Percentiles rank a stretch among this genome's conserved stretches.
Evolutionary conservation across 2,113 vertebrate genomes (phyloP).

Genomic region (Pica pica): DNA sequence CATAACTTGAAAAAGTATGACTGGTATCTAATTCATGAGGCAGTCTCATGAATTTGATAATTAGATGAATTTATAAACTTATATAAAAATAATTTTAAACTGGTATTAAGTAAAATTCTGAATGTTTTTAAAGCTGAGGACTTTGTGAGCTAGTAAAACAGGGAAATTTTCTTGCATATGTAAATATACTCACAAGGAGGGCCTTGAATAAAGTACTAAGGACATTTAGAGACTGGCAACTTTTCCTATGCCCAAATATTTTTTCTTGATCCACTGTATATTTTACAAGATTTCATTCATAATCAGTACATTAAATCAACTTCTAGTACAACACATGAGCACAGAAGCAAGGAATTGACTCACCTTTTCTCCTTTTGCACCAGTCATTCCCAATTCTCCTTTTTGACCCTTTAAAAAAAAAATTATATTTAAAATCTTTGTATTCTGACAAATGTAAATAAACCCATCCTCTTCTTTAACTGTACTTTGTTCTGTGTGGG

Average conservation of each 20-base stretch:
- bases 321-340: background rate
- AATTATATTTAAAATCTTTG: constrained; percentile 22
- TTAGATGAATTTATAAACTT: background rate
- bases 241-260: background rate
- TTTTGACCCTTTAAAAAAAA: constrained; percentile 72
- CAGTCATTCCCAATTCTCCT: constrained; percentile 64
- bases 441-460: background rate
- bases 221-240: background rate
- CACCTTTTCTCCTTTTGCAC: constrained; percentile 83
- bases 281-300: background rate
- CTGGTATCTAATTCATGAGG: background rate
- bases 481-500: background rate
- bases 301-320: background rate
- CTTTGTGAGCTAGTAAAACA: background rate
- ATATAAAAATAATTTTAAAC: background rate
- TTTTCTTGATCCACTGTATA: background rate
- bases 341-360: background rate
- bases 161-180: background rate
- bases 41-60: background rate
- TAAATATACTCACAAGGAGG: background rate
- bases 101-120: background rate
- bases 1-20: background rate
- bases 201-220: background rate
- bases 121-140: background rate
- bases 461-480: background rate